Evolutionary conservation across 2,888 invertebrate species (phyloP), one percentile per base, ranked within the genome.

Genomic region (Torymus tubicola): DNA sequence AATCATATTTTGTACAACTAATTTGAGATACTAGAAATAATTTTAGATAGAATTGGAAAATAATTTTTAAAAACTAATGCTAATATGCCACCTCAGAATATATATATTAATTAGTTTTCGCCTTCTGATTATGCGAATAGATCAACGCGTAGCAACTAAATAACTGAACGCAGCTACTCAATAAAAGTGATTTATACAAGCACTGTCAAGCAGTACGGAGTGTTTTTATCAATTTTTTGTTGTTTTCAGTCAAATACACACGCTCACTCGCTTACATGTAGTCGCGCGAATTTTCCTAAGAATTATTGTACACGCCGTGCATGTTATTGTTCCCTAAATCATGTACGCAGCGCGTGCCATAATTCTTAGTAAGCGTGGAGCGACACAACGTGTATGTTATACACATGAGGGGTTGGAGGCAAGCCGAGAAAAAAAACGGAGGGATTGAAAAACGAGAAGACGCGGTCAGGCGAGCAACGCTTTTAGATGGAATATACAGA

Each of bases 261-360:
- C 50, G 11, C 57, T 18, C 31, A 21, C 5, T 1, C 21, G 57
- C 14, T 50, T 42, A 42, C 67, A 4, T 12, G 18, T 3, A 42
- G 8, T 65, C 65, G 21, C 68, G 12, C 55, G 24, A 5, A 42
- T 42, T 50, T 74, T 67, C 58, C 21, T 24, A 5, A 58, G 67
- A 75, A 67, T 67, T 60, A 67, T 67, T 52, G 52, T 67, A 16
- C 52, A 58, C n/a, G 24, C 13, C 18, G 50, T 52, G 58, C 67
- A 75, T 67, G 75, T 67, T 60, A 67, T 67, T 75, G 67, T 75
- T 75, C 58, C 67, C 75, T 75, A 67, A 75, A 75, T 75, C 75
- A 75, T 53, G 60, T 67, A 67, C 24, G 3, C 58, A 13, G 24
- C 67, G 52, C 52, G 60, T 60, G 24, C 16, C 67, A 75, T 75